These are phyloP conservation scores for Lepidocyrtoides sp. DNA, from an alignment of 2,888 invertebrate species.

Conservation along the genomic window DNA sequence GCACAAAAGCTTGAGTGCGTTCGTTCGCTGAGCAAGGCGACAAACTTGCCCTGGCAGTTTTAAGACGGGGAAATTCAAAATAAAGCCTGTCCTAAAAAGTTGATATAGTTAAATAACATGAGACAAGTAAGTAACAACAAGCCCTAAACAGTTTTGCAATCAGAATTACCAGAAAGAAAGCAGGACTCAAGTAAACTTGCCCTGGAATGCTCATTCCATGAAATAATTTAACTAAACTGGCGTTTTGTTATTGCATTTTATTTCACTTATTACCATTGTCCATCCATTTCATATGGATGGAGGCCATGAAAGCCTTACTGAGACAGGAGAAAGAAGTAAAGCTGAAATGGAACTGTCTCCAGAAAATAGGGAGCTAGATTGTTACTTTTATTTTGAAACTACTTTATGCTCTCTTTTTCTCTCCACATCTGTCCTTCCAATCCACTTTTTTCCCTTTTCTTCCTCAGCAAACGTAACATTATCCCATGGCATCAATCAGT, in stretches of 20 bases:
- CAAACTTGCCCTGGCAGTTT: too few relatives aligned
- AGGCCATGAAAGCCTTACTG: neutral
- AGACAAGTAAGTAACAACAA: too few relatives aligned
- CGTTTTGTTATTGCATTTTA: constrained; percentile 17
- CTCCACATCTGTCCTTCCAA: constrained; percentile 42
- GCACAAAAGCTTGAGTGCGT: neutral
- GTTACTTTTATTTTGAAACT: neutral
- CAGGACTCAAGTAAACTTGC: neutral
- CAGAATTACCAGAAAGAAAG: too few relatives aligned
- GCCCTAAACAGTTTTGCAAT: too few relatives aligned
- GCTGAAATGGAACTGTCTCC: constrained; percentile 40
- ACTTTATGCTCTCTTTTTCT: constrained; percentile 13
- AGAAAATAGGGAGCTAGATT: neutral
- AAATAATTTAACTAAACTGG: constrained; percentile 13
- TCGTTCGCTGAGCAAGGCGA: too few relatives aligned
- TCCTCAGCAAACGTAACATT: constrained; percentile 53
- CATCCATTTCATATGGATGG: neutral
- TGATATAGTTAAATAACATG: too few relatives aligned
- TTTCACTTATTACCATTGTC: neutral
- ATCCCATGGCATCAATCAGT: constrained; percentile 74
- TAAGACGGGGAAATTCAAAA: neutral
- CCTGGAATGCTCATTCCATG: neutral
- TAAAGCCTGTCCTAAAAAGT: too few relatives aligned
- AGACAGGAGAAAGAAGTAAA: neutral
- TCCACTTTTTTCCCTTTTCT: constrained; percentile 41